Base-by-base conservation (phyloP, 2,113 vertebrate species). In the Solea senegalensis region DNA sequence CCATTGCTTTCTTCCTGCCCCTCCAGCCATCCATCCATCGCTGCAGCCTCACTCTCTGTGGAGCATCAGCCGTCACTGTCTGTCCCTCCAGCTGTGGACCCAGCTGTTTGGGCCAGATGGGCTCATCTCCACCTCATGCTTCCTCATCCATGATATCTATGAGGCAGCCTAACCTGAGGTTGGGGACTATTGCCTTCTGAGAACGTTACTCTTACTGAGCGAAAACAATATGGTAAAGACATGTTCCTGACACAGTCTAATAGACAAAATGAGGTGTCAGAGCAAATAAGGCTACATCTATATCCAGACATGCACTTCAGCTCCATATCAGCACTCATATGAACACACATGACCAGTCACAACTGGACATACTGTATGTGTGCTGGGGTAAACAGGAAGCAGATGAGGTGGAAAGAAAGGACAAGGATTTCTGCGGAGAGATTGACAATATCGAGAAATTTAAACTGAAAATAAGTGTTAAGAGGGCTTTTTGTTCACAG, bases 11-110 rank as follows among this genome's bases (percentile, higher is more conserved):
- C 40, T 60, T 71, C 53, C 43, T 39, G 34, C 27, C 78, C 81
- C 85, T 74, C 59, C 70, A 85, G 76, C 80, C 78, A 86, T 84
- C 78, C 68, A 82, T 88, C 80, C 76, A 80, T 90, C 86, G 63
- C 74, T 55, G 64, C 70, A 71, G 78, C 79, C 54, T 44, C 68
- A 69, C 52, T 13, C 80, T 55, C 65, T 67, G 69, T 56, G 71
- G 83, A 77, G 78, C 87, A 85, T 90, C 88, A 82, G 85, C 89
- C 88, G 86, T 89, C 84, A 87, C 83, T 82, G 86, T 80, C 76
- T 83, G 79, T 85, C 85, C 89, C 82, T 87, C 89, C 90, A 91
- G 92, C 90, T 90, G 90, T 83, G 86, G 89, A 84, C 90, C 85
- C 88, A 90, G 88, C 84, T 86, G 89, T 81, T 62, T 73, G 74